phyloP scores from a whole-genome alignment of 2,888 invertebrate genomes.

The Troides aeacus region DNA sequence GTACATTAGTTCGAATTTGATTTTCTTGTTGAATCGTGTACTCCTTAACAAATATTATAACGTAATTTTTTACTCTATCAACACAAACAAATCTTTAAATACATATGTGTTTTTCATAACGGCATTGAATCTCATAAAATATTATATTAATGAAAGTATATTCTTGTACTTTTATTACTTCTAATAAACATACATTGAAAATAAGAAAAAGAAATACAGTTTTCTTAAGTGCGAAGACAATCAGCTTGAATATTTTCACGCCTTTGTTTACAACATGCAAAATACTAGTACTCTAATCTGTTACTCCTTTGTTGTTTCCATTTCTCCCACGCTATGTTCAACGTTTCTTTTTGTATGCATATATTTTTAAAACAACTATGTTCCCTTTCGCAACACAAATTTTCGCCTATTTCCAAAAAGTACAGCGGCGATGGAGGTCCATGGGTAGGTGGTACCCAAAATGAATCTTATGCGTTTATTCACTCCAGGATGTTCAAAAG shows the following conservation, averaged over 20 bases:
- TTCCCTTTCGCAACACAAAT: neutral
- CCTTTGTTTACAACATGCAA: constrained; percentile 15
- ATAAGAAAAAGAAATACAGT: neutral
- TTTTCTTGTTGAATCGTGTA: neutral
- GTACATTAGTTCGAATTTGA: neutral
- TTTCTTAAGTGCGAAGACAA: constrained; percentile 5
- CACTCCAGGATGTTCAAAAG: neutral
- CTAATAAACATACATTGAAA: neutral
- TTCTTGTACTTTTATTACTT: too few relatives aligned
- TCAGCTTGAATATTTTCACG: constrained; percentile 9
- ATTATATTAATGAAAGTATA: too few relatives aligned
- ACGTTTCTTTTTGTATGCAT: constrained; percentile 6
- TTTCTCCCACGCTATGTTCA: constrained; percentile 4
- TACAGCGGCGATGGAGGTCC: neutral
- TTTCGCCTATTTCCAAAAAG: neutral
- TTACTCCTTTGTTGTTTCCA: constrained; percentile 6
- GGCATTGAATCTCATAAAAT: too few relatives aligned
- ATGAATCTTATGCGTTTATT: neutral
- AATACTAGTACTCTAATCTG: constrained; percentile 13
- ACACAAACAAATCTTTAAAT: too few relatives aligned
- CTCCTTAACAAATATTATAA: neutral
- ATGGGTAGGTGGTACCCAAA: too few relatives aligned
- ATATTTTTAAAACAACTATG: constrained; percentile 2
- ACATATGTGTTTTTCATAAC: too few relatives aligned
- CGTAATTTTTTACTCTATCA: too few relatives aligned